Conservation (phyloP, 2,888 invertebrate species). For the Strigamia maritima region DNA sequence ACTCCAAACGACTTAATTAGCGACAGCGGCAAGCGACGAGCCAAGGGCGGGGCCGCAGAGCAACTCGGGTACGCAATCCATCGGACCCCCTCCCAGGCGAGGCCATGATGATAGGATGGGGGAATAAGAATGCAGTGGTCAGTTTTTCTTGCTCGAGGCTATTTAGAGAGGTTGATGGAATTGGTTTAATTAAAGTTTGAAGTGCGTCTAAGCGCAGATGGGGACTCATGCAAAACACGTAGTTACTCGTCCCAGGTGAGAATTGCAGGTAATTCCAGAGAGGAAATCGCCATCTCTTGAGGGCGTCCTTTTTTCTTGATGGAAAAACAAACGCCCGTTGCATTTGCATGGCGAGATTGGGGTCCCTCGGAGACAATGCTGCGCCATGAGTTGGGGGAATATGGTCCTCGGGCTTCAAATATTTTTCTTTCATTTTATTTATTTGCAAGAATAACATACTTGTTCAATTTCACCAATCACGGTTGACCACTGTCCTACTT, state of each 20-base stretch:
- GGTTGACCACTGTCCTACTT: neutral
- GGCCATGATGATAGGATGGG: neutral
- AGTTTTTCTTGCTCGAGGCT: conserved; percentile 8
- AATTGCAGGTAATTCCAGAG: conserved; percentile 18
- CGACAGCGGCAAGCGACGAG: conserved; percentile 33
- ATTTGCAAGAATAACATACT: conserved; percentile 24
- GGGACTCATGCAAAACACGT: conserved; percentile 7
- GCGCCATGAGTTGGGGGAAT: neutral
- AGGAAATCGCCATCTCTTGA: conserved; percentile 29
- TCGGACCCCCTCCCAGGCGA: conserved; percentile 35
- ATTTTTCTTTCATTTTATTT: conserved; percentile 37
- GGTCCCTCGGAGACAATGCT: neutral
- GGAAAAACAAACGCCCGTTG: conserved; percentile 24
- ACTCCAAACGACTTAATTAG: conserved; percentile 37
- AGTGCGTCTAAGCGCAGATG: neutral
- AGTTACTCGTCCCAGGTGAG: conserved; percentile 18
- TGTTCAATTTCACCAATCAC: neutral
- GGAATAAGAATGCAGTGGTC: conserved; percentile 8
- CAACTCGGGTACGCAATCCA: conserved; percentile 23
- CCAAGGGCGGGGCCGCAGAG: conserved; percentile 12
- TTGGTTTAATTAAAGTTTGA: conserved; percentile 21
- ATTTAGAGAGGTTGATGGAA: conserved; percentile 2
- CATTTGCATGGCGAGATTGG: conserved; percentile 15
- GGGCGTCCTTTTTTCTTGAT: conserved; percentile 18
- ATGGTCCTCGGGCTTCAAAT: conserved; percentile 1